phyloP scores from a whole-genome alignment of 1,140 invertebrate species.

The Cherax quadricarinatus region DNA sequence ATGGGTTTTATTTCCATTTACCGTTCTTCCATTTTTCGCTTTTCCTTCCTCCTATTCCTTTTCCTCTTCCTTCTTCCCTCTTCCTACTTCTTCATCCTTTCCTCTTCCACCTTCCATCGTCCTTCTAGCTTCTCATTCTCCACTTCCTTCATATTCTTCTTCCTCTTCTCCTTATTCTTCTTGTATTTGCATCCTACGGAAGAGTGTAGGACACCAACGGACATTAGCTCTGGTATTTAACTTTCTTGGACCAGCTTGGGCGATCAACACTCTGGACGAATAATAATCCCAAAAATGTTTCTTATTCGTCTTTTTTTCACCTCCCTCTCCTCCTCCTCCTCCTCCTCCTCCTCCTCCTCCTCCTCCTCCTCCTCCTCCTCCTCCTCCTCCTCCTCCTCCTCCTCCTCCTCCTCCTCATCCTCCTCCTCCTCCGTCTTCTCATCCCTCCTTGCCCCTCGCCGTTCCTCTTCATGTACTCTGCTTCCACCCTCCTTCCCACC shows the following conservation, averaged over 20 bases:
- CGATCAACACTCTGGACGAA: too few relatives aligned
- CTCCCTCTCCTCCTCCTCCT: background rate
- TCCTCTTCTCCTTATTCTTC: too few relatives aligned
- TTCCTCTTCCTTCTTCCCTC: background rate
- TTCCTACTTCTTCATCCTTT: background rate
- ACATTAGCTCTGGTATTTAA: too few relatives aligned
- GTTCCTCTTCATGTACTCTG: too few relatives aligned
- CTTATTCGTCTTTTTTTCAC: background rate
- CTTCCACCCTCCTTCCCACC: background rate
- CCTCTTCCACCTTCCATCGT: background rate
- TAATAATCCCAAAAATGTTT: background rate
- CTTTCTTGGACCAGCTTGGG: too few relatives aligned
- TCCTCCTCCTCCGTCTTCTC: background rate
- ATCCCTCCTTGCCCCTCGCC: background rate
- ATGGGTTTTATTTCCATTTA: background rate
- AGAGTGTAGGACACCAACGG: too few relatives aligned
- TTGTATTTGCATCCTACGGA: too few relatives aligned
- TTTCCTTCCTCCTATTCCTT: background rate
- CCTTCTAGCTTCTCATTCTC: too few relatives aligned
- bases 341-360: background rate
- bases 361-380: constrained; percentile 2
- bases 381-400: background rate
- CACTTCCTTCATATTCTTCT: too few relatives aligned
- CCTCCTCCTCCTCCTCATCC: background rate
- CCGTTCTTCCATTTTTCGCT: background rate